Evolutionary conservation across 1,140 invertebrate species (phyloP), one percentile per base, ranked within the genome.

Genomic region (Caenorhabditis remanei): DNA sequence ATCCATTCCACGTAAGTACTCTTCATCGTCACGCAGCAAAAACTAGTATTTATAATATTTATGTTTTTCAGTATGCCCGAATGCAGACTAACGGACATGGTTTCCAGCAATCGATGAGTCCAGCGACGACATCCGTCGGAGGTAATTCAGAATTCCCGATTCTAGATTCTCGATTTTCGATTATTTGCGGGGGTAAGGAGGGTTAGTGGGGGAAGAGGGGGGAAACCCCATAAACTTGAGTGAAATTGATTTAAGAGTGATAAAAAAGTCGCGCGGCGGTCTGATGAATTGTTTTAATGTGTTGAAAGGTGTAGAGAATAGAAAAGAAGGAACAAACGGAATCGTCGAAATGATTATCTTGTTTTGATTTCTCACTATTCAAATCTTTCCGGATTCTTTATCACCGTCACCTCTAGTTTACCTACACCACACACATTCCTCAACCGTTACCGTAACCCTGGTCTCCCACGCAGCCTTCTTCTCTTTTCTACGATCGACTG

Each of bases 1-100:
- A 88, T 41, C 40, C 83, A 56, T 88, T 88, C 65, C 41, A 88
- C 63, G 87, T 88, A 79, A 55, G 87, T 75, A 32, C n/a, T 5
- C 21, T 11, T 11, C n/a, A 11, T 1, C 1, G 32, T 32, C 19
- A 63, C 61, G n/a, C 61, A 21, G 4, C 21, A 6, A 11, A 24
- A n/a, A 65, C 32, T 32, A 32, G 32, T 32, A 32, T 32, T 46
- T 19, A 53, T 21, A 85, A 48, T 32, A 50, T n/a, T 48, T 50
- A 16, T 53, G 14, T 63, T 13, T 13, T 85, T 56, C 50, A 75
- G 65, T 67, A 65, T 41, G 21, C 63, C 50, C 41, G 85, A 53
- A 79, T 65, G 63, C 65, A 63, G 40, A 55, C 41, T 40, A 63
- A 85, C 65, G 63, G 85, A 24, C 85, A 85, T 53, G 46, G 63